A percentile compares a stretch with the other conserved stretches of the same genome.
Evolutionary conservation across 2,888 invertebrate species (phyloP).

Genomic region (Neoitamus cyanurus): DNA sequence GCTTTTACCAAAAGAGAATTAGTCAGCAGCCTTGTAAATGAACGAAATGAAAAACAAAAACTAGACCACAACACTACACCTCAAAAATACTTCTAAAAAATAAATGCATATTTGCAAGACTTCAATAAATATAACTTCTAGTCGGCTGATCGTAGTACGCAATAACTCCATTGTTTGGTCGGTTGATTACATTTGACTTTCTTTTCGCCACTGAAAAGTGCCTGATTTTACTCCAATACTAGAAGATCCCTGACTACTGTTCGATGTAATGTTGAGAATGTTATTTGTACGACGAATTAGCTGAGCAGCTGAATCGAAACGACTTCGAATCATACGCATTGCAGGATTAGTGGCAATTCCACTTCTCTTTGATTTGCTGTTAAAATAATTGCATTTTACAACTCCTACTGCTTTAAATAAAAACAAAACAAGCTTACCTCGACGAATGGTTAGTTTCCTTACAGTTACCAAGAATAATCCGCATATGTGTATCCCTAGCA

Average conservation of each 20-base stretch:
- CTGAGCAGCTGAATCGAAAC: conserved; percentile 67
- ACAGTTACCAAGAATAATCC: conserved; percentile 81
- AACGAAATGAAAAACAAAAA: background rate
- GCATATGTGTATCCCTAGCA: conserved; percentile 91
- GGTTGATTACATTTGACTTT: conserved; percentile 65
- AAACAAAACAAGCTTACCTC: conserved; percentile 56
- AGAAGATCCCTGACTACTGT: conserved; percentile 66
- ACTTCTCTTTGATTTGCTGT: conserved; percentile 77
- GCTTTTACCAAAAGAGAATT: background rate
- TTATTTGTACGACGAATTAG: conserved; percentile 66
- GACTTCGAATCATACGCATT: conserved; percentile 76
- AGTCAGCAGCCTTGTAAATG: background rate
- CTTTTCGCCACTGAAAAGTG: conserved; percentile 67
- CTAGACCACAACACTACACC: background rate
- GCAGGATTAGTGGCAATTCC: conserved; percentile 90
- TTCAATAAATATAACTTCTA: background rate
- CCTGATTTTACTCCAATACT: conserved; percentile 68
- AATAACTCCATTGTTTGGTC: background rate
- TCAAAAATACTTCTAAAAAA: background rate
- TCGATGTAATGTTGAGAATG: conserved; percentile 61
- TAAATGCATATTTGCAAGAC: background rate
- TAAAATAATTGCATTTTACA: conserved; percentile 47
- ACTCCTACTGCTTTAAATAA: background rate
- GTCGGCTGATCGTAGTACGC: background rate
- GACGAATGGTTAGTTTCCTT: conserved; percentile 65